These are phyloP conservation scores for Bambusicola thoracicus DNA, from an alignment of 2,113 vertebrate genomes.

Conservation along the genomic window DNA sequence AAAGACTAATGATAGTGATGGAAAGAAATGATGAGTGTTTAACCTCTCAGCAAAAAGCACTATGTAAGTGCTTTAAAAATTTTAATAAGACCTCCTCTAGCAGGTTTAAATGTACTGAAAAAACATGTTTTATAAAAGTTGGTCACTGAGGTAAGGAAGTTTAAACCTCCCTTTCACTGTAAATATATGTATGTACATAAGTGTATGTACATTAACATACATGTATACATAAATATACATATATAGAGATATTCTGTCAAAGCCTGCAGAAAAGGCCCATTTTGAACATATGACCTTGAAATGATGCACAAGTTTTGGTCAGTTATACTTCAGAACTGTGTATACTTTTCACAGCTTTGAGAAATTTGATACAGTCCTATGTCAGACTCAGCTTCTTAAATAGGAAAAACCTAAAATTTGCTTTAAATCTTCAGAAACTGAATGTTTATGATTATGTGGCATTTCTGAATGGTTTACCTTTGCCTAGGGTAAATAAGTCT, in stretches of 20 bases:
- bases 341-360: neutral
- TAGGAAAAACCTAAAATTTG: neutral
- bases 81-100: neutral
- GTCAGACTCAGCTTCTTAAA: neutral
- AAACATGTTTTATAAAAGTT: neutral
- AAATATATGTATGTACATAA: neutral
- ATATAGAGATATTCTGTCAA: neutral
- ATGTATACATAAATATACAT: too few relatives aligned
- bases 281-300: neutral
- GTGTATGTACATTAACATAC: neutral
- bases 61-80: neutral
- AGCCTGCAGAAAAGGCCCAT: neutral
- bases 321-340: slow-evolving; percentile 1
- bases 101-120: neutral
- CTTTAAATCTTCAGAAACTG: neutral
- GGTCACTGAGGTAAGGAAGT: neutral
- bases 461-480: neutral
- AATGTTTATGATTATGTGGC: neutral
- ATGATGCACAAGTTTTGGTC: neutral
- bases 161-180: neutral
- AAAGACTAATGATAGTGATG: neutral
- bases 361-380: neutral
- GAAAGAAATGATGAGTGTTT: neutral
- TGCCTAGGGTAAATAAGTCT: neutral
- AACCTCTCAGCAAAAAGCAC: neutral